These are phyloP conservation scores for Ochotona curzoniae DNA, from an alignment of 2,113 vertebrate genomes.

Conservation along the genomic window DNA sequence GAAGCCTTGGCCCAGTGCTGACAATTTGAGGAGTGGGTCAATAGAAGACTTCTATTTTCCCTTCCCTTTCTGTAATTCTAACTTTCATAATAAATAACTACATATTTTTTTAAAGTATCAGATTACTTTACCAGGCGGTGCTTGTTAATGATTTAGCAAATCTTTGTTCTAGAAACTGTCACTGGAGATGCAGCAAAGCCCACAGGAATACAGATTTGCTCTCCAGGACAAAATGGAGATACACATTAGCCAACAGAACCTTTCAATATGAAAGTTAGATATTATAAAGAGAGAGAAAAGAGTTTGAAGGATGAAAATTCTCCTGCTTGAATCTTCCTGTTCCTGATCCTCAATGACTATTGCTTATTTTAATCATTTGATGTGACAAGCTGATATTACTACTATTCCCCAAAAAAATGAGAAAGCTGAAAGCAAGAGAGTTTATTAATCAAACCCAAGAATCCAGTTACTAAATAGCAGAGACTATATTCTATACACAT, in stretches of 20 bases:
- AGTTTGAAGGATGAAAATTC: not conserved
- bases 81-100: too few species aligned
- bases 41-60: too few species aligned
- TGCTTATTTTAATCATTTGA: not conserved
- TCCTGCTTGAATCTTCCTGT: not conserved
- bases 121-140: not conserved
- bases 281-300: not conserved
- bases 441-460: not conserved
- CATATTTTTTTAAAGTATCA: not conserved
- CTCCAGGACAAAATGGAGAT: not conserved
- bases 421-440: not conserved
- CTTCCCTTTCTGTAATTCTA: too few species aligned
- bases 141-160: conserved; percentile 30
- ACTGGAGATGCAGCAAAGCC: not conserved
- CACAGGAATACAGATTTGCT: not conserved
- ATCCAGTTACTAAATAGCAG: not conserved
- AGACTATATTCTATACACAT: not conserved
- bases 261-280: not conserved
- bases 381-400: not conserved
- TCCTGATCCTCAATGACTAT: not conserved
- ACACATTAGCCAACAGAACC: not conserved
- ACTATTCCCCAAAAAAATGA: conserved; percentile 16
- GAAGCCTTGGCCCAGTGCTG: too few species aligned
- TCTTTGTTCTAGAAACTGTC: not conserved
- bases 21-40: too few species aligned